Percentiles rank a stretch among this genome's conserved stretches.
These are phyloP conservation scores for Cervus canadensis DNA, from an alignment of 2,113 vertebrate genomes.

Conservation along the genomic window DNA sequence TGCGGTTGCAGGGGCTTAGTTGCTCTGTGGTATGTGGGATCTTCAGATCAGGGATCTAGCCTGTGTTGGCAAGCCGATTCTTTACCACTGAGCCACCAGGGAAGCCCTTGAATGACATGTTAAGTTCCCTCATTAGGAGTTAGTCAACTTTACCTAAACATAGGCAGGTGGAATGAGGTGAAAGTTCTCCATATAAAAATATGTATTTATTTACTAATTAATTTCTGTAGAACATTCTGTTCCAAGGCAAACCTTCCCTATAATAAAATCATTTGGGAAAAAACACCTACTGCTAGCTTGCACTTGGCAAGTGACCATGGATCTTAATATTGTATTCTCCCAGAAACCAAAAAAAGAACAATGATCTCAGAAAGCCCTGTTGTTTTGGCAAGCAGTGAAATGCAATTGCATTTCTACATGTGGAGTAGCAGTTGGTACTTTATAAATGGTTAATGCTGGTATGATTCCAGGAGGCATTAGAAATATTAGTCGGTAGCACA, in stretches of 20 bases:
- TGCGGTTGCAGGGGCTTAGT: background rate
- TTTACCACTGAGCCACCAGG: background rate
- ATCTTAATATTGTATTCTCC: conserved; percentile 42
- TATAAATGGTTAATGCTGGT: conserved; percentile 82
- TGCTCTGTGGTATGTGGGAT: background rate
- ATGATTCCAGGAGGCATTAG: conserved; percentile 71
- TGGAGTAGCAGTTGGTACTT: conserved; percentile 78
- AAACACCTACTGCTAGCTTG: background rate
- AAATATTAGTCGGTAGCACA: conserved; percentile 35
- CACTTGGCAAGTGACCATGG: background rate
- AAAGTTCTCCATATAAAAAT: background rate
- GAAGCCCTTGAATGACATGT: background rate
- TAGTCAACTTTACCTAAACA: background rate
- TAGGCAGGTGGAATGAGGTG: background rate
- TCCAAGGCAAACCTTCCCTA: conserved; percentile 44
- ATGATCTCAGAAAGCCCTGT: conserved; percentile 61
- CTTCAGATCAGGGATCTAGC: background rate
- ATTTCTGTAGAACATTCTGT: background rate
- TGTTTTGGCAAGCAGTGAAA: conserved; percentile 61
- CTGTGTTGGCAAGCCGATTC: background rate
- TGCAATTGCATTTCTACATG: conserved; percentile 72
- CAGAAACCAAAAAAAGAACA: conserved; percentile 53
- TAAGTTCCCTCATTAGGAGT: background rate
- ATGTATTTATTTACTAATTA: background rate
- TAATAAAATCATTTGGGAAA: conserved; percentile 36